These are phyloP conservation scores for Xiphorhynchus erythropygius DNA, from an alignment of 2,797 vertebrate genomes.

Conservation along the genomic window DNA sequence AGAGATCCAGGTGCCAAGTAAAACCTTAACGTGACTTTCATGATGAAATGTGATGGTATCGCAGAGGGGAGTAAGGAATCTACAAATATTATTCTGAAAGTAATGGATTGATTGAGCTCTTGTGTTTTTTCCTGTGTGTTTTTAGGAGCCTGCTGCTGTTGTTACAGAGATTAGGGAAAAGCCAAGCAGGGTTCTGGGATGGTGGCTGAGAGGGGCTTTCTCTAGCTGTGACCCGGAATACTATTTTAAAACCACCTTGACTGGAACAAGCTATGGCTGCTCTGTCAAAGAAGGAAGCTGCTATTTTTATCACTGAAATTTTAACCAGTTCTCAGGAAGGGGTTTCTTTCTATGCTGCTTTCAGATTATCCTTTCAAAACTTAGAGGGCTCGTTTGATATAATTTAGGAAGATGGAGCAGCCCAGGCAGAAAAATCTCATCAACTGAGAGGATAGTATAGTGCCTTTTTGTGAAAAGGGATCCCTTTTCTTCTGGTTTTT, in stretches of 20 bases:
- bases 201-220: slow-evolving; percentile 11
- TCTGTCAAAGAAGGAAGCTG: not conserved
- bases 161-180: slow-evolving; percentile 9
- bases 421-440: not conserved
- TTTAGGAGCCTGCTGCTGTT: not conserved
- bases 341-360: not conserved
- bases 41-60: slow-evolving; percentile 49
- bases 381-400: not conserved
- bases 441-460: not conserved
- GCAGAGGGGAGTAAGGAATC: slow-evolving; percentile 27
- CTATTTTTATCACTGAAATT: slow-evolving; percentile 31
- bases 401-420: not conserved
- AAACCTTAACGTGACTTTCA: slow-evolving; percentile 51
- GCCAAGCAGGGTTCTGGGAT: not conserved
- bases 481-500: not conserved
- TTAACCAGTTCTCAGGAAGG: not conserved
- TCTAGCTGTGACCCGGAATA: not conserved
- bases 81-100: slow-evolving; percentile 45
- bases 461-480: not conserved
- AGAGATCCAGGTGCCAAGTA: slow-evolving; percentile 41
- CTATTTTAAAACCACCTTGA: slow-evolving; percentile 33
- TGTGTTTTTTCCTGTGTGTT: not conserved
- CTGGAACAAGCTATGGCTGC: not conserved
- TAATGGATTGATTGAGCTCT: slow-evolving; percentile 3
- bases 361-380: not conserved